Evolutionary conservation across 2,888 invertebrate genomes (phyloP).

Genomic region (Fragum sueziense): DNA sequence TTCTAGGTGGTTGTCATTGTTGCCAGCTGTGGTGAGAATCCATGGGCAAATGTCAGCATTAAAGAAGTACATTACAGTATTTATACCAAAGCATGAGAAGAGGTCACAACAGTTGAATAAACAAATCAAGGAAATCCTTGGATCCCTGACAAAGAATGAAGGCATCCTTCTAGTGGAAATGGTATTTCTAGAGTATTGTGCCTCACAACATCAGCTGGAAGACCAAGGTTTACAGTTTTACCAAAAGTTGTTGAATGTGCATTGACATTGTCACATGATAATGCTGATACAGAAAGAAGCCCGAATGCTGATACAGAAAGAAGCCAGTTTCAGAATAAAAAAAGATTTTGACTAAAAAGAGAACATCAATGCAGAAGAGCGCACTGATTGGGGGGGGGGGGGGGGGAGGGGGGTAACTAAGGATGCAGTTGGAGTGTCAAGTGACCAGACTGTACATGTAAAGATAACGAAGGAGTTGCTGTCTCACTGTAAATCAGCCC

Average conservation of each 20-base stretch:
- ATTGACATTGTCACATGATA: constrained; percentile 28
- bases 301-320: constrained; percentile 31
- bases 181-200: constrained; percentile 18
- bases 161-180: constrained; percentile 27
- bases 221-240: constrained; percentile 23
- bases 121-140: constrained; percentile 32
- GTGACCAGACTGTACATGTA: constrained; percentile 21
- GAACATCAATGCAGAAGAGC: constrained; percentile 28
- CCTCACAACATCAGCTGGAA: constrained; percentile 15
- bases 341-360: constrained; percentile 31
- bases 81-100: constrained; percentile 30
- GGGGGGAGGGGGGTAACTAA: constrained; percentile 21
- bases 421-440: constrained; percentile 27
- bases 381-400: constrained; percentile 20
- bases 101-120: constrained; percentile 23
- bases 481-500: constrained; percentile 28
- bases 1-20: constrained; percentile 20
- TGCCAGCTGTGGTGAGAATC: constrained; percentile 24
- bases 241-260: constrained; percentile 37
- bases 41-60: constrained; percentile 20
- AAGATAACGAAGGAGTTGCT: constrained; percentile 27
- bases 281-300: constrained; percentile 33
- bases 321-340: constrained; percentile 26
- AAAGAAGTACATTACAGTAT: constrained; percentile 21
- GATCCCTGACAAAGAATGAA: constrained; percentile 30